Base-by-base conservation (phyloP, 2,113 vertebrate genomes). In the Sclerurus mexicanus region DNA sequence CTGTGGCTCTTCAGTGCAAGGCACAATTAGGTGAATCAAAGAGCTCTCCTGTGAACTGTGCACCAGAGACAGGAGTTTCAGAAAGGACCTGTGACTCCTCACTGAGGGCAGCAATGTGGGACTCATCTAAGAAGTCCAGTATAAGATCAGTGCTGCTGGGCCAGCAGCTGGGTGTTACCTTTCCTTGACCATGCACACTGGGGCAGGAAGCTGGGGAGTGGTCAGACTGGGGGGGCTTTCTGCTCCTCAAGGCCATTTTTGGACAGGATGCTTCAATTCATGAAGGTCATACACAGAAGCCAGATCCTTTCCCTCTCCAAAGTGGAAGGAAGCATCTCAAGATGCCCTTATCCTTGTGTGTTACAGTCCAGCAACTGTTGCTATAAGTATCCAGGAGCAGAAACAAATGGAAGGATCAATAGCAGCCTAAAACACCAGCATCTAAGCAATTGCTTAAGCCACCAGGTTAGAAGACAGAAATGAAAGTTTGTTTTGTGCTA, bases 151-250 rank as follows among this genome's bases (percentile, higher is more conserved):
- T 59, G 25, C 74, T 85, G 81, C 4, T 1, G 27, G 35, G 39
- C 31, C 7, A 1, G 67, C 0, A 4, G 46, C 24, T 19, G 46
- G 56, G 56, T 0, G 0, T 56, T 60, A 3, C 4, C 28, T 3
- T 9, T 22, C 33, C 22, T 44, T 64, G 42, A 2, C 40, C 37
- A 49, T 0, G 0, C 23, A 5, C 14, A 3, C 8, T 0, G 0
- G 19, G 50, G 60, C 47, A 59, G 27, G 71, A 47, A 12, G 44
- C 52, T 81, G 84, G 46, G 35, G 52, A 69, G 55, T 72, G 37
- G 58, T 85, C n/a, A 37, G 59, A 3, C 44, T n/a, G 17, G 1
- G 0, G 31, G 49, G 44, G 9, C 23, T 46, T 78, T 81, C 69
- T 69, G 79, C 46, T 90, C 40, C 50, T 83, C 10, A 22, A 31